Percentiles rank a stretch among this genome's conserved stretches.
Evolutionary conservation across 2,888 invertebrate species (phyloP).

Genomic region (Hirtodrosophila alboralis): DNA sequence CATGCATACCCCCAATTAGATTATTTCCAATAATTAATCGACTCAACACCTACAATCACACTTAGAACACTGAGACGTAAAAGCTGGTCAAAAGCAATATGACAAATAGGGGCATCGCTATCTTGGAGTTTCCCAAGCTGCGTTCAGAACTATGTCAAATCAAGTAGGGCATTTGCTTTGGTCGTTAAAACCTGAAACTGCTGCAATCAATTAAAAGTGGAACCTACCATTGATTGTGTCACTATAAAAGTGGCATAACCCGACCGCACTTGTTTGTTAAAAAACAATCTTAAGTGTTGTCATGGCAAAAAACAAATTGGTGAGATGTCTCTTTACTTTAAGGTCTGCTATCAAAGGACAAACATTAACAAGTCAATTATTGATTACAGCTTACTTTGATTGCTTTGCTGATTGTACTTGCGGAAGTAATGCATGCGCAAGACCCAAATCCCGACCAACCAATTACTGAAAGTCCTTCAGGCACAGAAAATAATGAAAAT

Average conservation of each 20-base stretch:
- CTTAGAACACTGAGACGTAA: slow-evolving; percentile 12
- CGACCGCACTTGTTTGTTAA: slow-evolving; percentile 6
- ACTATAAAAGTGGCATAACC: slow-evolving; percentile 51
- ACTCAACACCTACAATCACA: slow-evolving; percentile 2
- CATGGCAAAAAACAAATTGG: slow-evolving; percentile 26
- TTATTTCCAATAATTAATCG: slow-evolving; percentile 32
- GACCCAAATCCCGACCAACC: no score
- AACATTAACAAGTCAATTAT: not conserved
- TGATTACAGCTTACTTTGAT: slow-evolving; percentile 18
- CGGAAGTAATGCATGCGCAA: not conserved
- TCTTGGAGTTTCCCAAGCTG: slow-evolving; percentile 28
- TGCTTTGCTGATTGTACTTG: slow-evolving; percentile 11
- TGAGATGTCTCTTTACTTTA: slow-evolving; percentile 1
- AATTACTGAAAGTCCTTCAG: no score
- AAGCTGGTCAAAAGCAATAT: slow-evolving; percentile 34
- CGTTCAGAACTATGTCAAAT: slow-evolving; percentile 19
- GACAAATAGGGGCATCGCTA: slow-evolving; percentile 12
- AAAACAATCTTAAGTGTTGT: slow-evolving; percentile 5
- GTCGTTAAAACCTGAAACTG: slow-evolving; percentile 14
- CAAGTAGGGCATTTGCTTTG: slow-evolving; percentile 25
- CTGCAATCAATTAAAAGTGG: slow-evolving; percentile 45
- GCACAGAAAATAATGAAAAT: no score
- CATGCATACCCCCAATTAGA: slow-evolving; percentile 43
- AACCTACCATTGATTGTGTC: not conserved
- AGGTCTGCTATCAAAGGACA: not conserved